Base-by-base conservation (phyloP, 2,888 invertebrate species). In the Steinernema hermaphroditum region DNA sequence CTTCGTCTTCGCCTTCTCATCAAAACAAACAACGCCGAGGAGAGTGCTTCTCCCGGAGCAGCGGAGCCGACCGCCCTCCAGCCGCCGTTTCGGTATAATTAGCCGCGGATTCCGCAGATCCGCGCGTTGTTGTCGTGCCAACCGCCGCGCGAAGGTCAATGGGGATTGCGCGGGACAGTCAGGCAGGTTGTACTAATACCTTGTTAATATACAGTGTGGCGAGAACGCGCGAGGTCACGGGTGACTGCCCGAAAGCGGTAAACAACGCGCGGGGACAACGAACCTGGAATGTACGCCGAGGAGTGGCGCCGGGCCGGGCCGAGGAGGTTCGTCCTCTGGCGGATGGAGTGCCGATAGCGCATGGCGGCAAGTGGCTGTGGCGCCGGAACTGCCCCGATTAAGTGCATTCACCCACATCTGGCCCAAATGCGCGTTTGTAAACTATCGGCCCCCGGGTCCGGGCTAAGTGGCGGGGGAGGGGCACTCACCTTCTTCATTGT, bases 401-500 rank as follows among this genome's bases (percentile, higher is more conserved):
- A 16, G 68, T 16, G 68, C 37, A 19, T n/a, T 12, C 68, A 16
- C 8, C 29, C 22, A 4, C 37, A 34, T 68, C 68, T 68, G 68
- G 68, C 68, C 68, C 68, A 54, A 54, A 54, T 54, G 54, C 54
- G 24, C 54, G 19, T 6, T 27, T 54, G 54, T 54, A 54, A 54
- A 54, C 54, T 54, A 54, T 54, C 27, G n/a, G 49, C 37, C 68
- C 68, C 24, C 24, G 19, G 68, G 37, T 19, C 46, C 22, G 37
- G 22, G 41, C 27, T n/a, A 32, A 29, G 62, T 29, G 12, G 16
- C 34, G 62, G 24, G 4, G 24, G 29, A 41, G 27, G 34, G 9
- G 22, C 41, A 32, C 57, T 54, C 19, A 70, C 70, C 70, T 62
- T 62, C 57, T 41, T 77, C 76, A 0, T 34, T 62, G 43, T 72